Percentiles rank a stretch among this genome's conserved stretches.
Evolutionary conservation across 2,888 invertebrate species (phyloP).

Genomic region (Tachina lurida): DNA sequence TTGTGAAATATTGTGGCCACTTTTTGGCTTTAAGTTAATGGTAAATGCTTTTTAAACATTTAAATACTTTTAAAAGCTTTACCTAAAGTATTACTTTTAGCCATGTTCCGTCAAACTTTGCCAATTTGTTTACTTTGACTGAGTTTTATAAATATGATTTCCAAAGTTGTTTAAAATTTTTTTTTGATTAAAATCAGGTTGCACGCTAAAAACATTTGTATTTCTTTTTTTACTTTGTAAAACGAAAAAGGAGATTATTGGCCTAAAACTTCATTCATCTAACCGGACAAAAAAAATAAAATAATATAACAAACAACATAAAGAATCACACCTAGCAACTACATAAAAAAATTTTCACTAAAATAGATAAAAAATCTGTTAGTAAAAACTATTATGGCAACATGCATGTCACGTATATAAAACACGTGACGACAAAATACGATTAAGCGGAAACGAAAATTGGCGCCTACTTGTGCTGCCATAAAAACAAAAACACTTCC

Average conservation of each 20-base stretch:
- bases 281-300: conserved; percentile 6
- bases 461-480: conserved; percentile 69
- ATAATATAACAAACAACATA: not conserved
- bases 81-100: not conserved
- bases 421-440: conserved; percentile 70
- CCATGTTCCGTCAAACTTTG: not conserved
- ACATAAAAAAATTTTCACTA: not conserved
- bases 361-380: conserved; percentile 33
- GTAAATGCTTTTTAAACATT: no score
- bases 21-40: no score
- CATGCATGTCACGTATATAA: conserved; percentile 64
- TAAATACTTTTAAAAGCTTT: not conserved
- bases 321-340: conserved; percentile 6
- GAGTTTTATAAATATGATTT: conserved; percentile 22
- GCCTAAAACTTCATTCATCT: conserved; percentile 31
- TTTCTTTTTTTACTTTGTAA: not conserved
- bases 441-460: conserved; percentile 70
- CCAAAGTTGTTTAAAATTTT: conserved; percentile 23
- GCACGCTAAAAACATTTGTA: conserved; percentile 17
- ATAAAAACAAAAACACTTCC: conserved; percentile 28
- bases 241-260: conserved; percentile 42
- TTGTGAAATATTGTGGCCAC: no score
- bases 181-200: conserved; percentile 27
- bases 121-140: conserved; percentile 28
- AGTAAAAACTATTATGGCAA: conserved; percentile 49